These are phyloP conservation scores for Astyanax mexicanus DNA, from an alignment of 2,797 vertebrate genomes.

Conservation along the genomic window DNA sequence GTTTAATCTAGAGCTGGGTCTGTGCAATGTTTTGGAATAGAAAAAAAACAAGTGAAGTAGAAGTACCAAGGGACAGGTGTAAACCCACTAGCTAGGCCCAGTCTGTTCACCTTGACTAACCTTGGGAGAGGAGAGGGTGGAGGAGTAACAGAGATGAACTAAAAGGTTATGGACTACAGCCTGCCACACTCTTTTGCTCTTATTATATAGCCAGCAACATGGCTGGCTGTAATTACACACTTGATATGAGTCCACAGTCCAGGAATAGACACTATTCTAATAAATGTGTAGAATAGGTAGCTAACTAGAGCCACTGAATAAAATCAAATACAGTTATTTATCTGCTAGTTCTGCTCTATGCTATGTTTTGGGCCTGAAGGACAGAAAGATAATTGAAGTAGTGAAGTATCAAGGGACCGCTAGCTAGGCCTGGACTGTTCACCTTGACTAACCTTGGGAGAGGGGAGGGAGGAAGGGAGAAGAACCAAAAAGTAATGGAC, in stretches of 20 bases:
- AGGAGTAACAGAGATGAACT: slow-evolving; percentile 72
- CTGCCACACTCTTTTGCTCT: background rate
- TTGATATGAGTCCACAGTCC: background rate
- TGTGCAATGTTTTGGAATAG: background rate
- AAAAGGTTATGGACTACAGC: background rate
- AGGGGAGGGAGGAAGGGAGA: no score
- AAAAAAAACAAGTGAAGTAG: background rate
- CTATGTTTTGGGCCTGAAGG: no score
- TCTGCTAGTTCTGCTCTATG: no score
- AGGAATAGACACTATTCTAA: no score
- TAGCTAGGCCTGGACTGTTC: no score
- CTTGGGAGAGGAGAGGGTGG: slow-evolving; percentile 75
- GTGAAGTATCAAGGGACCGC: no score
- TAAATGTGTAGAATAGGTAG: no score
- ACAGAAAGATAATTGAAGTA: no score
- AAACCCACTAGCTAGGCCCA: slow-evolving; percentile 30
- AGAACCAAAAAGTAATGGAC: no score
- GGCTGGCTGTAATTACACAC: background rate
- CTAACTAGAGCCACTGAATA: no score
- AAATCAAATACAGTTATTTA: no score
- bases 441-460: no score
- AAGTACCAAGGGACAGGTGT: background rate
- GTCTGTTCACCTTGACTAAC: slow-evolving; percentile 79
- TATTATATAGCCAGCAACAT: background rate
- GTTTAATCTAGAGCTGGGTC: background rate